A percentile compares a stretch with the other conserved stretches of the same genome.
phyloP scores from a whole-genome alignment of 1,140 invertebrate species.

The Harlomillsia oculata region DNA sequence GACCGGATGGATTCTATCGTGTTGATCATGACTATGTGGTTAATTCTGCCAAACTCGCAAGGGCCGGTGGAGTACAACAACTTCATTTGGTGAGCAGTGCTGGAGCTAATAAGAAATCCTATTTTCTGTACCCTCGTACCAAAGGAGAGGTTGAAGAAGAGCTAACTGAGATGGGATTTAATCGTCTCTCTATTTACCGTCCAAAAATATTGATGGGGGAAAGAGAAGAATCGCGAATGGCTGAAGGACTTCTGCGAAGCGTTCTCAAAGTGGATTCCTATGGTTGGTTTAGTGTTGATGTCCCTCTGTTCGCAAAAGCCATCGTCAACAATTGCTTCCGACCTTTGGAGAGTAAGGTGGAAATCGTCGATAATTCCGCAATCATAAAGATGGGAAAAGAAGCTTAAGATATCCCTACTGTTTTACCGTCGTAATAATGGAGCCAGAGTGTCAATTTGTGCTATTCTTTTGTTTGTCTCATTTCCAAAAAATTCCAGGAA shows the following conservation, averaged over 20 bases:
- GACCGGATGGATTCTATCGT: slow-evolving; percentile 44
- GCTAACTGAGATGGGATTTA: slow-evolving; percentile 37
- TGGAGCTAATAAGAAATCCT: slow-evolving; percentile 39
- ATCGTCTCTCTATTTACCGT: slow-evolving; percentile 38
- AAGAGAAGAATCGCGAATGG: slow-evolving; percentile 35
- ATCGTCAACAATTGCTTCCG: slow-evolving; percentile 33
- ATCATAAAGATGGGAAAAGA: slow-evolving; percentile 24
- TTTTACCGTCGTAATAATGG: too few species aligned
- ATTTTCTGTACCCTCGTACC: slow-evolving; percentile 37
- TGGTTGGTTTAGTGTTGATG: slow-evolving; percentile 30
- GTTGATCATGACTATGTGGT: slow-evolving; percentile 46
- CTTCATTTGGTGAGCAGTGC: slow-evolving; percentile 44
- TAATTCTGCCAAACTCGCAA: slow-evolving; percentile 44
- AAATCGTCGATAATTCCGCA: slow-evolving; percentile 28
- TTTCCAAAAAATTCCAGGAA: too few species aligned
- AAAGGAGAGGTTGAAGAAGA: slow-evolving; percentile 40
- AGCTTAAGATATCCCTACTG: too few species aligned
- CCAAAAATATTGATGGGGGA: slow-evolving; percentile 38
- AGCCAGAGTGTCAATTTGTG: too few species aligned
- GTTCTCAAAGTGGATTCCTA: slow-evolving; percentile 27
- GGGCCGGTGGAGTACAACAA: slow-evolving; percentile 43
- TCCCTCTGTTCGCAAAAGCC: slow-evolving; percentile 29
- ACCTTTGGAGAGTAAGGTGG: neutral
- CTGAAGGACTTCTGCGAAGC: slow-evolving; percentile 27
- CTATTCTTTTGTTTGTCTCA: too few species aligned